phyloP scores from a whole-genome alignment of 1,140 invertebrate species.

The Drosophila tsacasi region DNA sequence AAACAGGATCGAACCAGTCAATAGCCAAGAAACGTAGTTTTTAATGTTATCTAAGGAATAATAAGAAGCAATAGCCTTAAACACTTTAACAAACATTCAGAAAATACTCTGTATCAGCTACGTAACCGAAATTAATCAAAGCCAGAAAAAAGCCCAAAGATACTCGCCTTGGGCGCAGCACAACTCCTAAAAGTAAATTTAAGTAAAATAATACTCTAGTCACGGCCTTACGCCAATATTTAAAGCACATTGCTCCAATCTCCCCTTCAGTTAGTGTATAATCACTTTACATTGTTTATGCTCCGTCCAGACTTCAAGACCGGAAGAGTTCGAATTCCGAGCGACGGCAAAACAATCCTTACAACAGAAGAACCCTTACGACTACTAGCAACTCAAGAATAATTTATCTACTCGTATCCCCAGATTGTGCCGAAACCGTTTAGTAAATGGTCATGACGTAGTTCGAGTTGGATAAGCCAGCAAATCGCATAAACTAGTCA shows the following conservation, averaged over 20 bases:
- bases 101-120: slow-evolving; percentile 43
- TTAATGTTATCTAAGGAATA: slow-evolving; percentile 53
- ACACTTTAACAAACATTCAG: slow-evolving; percentile 29
- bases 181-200: slow-evolving; percentile 34
- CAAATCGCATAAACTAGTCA: slow-evolving; percentile 77
- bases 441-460: slow-evolving; percentile 27
- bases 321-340: slow-evolving; percentile 30
- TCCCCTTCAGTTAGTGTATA: slow-evolving; percentile 31
- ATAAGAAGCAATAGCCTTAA: slow-evolving; percentile 37
- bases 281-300: slow-evolving; percentile 56
- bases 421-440: slow-evolving; percentile 73
- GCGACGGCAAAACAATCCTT: slow-evolving; percentile 27
- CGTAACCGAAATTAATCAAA: slow-evolving; percentile 50
- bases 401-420: slow-evolving; percentile 47
- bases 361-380: slow-evolving; percentile 23
- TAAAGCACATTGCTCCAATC: slow-evolving; percentile 39
- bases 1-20: slow-evolving; percentile 34
- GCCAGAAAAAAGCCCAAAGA: slow-evolving; percentile 53
- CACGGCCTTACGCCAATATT: slow-evolving; percentile 23
- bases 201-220: slow-evolving; percentile 40
- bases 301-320: slow-evolving; percentile 63
- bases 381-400: slow-evolving; percentile 20
- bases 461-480: slow-evolving; percentile 21
- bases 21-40: slow-evolving; percentile 26
- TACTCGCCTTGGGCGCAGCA: slow-evolving; percentile 35